Evolutionary conservation across 2,888 invertebrate genomes (phyloP).

Genomic region (Dynastes grantii): DNA sequence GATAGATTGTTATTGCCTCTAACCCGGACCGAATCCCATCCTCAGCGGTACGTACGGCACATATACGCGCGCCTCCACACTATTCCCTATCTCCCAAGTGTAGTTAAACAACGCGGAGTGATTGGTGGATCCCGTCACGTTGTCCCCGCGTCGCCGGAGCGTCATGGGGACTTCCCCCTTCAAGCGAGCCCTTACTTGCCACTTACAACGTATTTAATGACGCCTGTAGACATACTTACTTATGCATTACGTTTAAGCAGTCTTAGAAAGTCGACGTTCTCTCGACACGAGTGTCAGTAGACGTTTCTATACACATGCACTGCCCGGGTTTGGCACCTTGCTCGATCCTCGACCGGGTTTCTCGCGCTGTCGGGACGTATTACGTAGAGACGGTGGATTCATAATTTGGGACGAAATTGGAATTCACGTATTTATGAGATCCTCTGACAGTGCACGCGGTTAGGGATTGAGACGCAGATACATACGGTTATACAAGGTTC

Average conservation of each 20-base stretch:
- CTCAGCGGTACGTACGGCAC: neutral
- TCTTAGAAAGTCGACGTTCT: conserved; percentile 51
- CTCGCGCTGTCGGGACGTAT: neutral
- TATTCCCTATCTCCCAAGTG: conserved; percentile 61
- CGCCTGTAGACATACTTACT: conserved; percentile 56
- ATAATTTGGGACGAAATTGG: conserved; percentile 45
- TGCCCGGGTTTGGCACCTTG: neutral
- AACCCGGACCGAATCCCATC: conserved; percentile 1
- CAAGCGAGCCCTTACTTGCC: conserved; percentile 47
- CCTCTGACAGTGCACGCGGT: neutral
- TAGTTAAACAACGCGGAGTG: conserved; percentile 61
- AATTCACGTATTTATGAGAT: conserved; percentile 47
- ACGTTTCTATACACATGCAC: neutral
- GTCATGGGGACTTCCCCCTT: neutral
- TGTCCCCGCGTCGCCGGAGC: conserved; percentile 21
- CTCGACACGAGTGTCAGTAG: neutral
- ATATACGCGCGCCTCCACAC: neutral
- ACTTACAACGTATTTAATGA: conserved; percentile 61
- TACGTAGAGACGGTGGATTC: conserved; percentile 20
- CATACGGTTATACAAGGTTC: too few relatives aligned
- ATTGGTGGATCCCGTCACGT: conserved; percentile 47
- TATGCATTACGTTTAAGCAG: conserved; percentile 57
- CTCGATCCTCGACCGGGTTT: neutral
- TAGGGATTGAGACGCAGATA: neutral
- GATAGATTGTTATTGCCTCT: conserved; percentile 38